Conservation (phyloP, 2,888 invertebrate species). For the Drosophila tanythrix region DNA sequence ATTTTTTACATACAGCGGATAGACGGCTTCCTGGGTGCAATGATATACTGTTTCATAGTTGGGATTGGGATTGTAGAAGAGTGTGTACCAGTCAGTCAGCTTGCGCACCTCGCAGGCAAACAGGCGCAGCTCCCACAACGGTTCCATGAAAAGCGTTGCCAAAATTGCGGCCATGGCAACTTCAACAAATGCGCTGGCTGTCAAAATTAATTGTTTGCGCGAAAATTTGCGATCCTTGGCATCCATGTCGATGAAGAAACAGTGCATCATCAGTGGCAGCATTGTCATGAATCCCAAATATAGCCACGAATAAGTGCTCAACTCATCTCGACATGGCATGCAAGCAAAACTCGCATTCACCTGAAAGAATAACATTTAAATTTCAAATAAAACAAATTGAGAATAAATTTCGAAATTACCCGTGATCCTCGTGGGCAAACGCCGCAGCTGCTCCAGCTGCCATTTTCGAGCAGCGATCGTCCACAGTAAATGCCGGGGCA, state of each 20-base stretch:
- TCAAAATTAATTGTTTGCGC: constrained; percentile 90
- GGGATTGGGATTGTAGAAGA: constrained; percentile 96
- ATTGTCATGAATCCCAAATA: constrained; percentile 97
- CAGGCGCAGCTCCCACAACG: constrained; percentile 91
- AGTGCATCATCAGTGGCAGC: constrained; percentile 94
- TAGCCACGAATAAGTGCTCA: constrained; percentile 95
- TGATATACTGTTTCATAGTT: constrained; percentile 90
- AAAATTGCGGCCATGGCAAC: constrained; percentile 90
- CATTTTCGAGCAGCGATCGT: constrained; percentile 88
- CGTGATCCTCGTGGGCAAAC: constrained; percentile 94
- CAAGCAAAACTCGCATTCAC: constrained; percentile 89
- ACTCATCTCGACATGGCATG: constrained; percentile 89
- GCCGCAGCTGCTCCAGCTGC: constrained; percentile 92
- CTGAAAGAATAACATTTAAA: constrained; percentile 32
- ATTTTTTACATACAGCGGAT: constrained; percentile 92
- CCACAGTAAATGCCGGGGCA: constrained; percentile 85
- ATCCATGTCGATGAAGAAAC: constrained; percentile 95
- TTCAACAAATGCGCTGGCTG: constrained; percentile 93
- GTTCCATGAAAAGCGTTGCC: constrained; percentile 92
- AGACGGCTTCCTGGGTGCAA: constrained; percentile 99
- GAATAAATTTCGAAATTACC: constrained; percentile 85
- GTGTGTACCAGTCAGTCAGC: constrained; percentile 98
- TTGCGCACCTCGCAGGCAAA: constrained; percentile 92
- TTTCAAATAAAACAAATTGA: constrained; percentile 43
- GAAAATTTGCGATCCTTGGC: constrained; percentile 91